Conservation (phyloP, 2,888 invertebrate genomes). For the Cataglyphis livida region DNA sequence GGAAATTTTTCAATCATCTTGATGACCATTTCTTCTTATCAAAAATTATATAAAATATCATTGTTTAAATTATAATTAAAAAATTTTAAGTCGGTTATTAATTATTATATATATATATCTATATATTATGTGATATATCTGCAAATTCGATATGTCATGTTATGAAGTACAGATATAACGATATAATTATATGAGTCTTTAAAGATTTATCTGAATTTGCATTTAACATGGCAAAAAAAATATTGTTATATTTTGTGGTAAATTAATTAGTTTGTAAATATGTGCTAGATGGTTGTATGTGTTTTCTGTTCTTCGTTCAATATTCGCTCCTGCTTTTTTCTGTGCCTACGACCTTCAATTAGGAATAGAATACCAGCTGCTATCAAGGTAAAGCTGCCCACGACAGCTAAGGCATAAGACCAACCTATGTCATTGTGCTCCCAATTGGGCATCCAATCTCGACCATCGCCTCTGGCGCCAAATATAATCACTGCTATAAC, state of each 20-base stretch:
- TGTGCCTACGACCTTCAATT: slow-evolving; percentile 93
- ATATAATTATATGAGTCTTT: slow-evolving; percentile 31
- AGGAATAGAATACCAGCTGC: slow-evolving; percentile 93
- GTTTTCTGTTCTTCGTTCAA: slow-evolving; percentile 90
- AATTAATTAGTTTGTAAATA: slow-evolving; percentile 16
- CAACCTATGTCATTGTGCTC: slow-evolving; percentile 98
- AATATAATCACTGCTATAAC: slow-evolving; percentile 95
- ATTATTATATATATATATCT: too few relatives aligned
- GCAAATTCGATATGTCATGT: neutral
- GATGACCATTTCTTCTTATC: neutral
- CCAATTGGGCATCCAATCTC: slow-evolving; percentile 99
- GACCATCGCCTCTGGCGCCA: slow-evolving; percentile 95
- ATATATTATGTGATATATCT: neutral
- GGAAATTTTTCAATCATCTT: neutral
- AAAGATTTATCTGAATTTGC: slow-evolving; percentile 1
- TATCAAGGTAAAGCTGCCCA: slow-evolving; percentile 92
- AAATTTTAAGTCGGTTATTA: neutral
- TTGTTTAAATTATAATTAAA: neutral
- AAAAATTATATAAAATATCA: neutral
- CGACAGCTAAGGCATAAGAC: slow-evolving; percentile 95
- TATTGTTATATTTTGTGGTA: neutral
- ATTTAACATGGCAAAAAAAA: neutral
- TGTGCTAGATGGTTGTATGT: slow-evolving; percentile 91
- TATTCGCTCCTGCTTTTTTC: slow-evolving; percentile 91
- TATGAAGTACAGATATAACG: slow-evolving; percentile 15